Evolutionary conservation across 2,113 vertebrate species (phyloP), one percentile per base, ranked within the genome.

Genomic region (Chamaetylas fuelleborni): DNA sequence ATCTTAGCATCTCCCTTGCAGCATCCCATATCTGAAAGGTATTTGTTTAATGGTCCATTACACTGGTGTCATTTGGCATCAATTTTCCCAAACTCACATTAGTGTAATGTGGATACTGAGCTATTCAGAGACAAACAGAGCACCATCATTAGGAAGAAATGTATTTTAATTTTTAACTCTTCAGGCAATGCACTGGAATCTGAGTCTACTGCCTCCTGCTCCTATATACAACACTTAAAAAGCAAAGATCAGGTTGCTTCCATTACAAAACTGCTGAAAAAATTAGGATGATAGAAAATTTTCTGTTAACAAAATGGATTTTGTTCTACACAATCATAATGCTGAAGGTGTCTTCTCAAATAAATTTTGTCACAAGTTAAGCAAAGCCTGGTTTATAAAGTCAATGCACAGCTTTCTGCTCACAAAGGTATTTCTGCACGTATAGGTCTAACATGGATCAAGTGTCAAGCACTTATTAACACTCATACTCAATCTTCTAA

Each of bases 1-100:
- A 45, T 80, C 57, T 60, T 12, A 56, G 60, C 51, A 60, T 71
- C 69, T 64, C 81, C 47, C 25, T 38, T 79, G 61, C 57, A 92
- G 78, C 86, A 72, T 48, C 48, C 9, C 15, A 0, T 69, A 82
- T 57, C 81, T 93, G 90, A 71, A 79, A 85, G 11, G 36, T 72
- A 77, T 90, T 85, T 85, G 53, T 77, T 94, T 86, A 88, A 95
- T 80, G 79, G 42, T 65, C 42, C 79, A 80, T 88, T 93, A 91
- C 78, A 34, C 38, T 12, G 7, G 19, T 73, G 38, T 86, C 38
- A 58, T 73, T 87, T 80, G 90, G 58, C 61, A 92, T 36, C 3
- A 0, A 85, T 82, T 80, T 81, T 72, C 51, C 34, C 53, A 72
- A 88, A 72, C 20, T 71, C 74, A 45, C 50, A 88, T 79, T 60